Conservation (phyloP, 2,888 invertebrate species). For the Caenorhabditis virilis region DNA sequence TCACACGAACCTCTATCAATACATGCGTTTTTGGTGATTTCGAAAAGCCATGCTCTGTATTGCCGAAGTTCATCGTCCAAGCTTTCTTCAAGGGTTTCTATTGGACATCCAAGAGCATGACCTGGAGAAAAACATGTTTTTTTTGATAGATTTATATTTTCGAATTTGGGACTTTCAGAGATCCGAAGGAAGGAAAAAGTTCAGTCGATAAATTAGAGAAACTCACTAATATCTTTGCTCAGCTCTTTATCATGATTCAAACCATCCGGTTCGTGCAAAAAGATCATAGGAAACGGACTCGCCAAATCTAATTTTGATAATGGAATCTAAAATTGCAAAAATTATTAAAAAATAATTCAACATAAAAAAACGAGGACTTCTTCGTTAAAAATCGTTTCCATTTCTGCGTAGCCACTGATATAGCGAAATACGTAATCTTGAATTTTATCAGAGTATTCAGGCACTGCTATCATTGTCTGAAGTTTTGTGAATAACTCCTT, state of each 20-base stretch:
- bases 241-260: constrained; percentile 54
- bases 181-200: too few species aligned
- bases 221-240: constrained; percentile 52
- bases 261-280: constrained; percentile 45
- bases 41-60: constrained; percentile 34
- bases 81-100: constrained; percentile 43
- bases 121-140: too few species aligned
- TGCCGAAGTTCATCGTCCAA: constrained; percentile 56
- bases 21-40: constrained; percentile 15
- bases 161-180: too few species aligned
- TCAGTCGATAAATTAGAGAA: too few species aligned
- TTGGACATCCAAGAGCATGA: constrained; percentile 7
- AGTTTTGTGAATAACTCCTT: constrained; percentile 43
- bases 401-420: constrained; percentile 35
- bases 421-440: constrained; percentile 47
- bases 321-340: constrained; percentile 24
- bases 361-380: constrained; percentile 11
- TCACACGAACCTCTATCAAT: background rate
- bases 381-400: constrained; percentile 45
- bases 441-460: constrained; percentile 31
- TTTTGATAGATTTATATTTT: too few species aligned
- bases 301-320: constrained; percentile 33
- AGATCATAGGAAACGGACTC: constrained; percentile 40
- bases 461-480: constrained; percentile 35
- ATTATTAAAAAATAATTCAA: too few species aligned